These are phyloP conservation scores for Chaenodraco wilsoni DNA, from an alignment of 2,797 vertebrate genomes.

Conservation along the genomic window DNA sequence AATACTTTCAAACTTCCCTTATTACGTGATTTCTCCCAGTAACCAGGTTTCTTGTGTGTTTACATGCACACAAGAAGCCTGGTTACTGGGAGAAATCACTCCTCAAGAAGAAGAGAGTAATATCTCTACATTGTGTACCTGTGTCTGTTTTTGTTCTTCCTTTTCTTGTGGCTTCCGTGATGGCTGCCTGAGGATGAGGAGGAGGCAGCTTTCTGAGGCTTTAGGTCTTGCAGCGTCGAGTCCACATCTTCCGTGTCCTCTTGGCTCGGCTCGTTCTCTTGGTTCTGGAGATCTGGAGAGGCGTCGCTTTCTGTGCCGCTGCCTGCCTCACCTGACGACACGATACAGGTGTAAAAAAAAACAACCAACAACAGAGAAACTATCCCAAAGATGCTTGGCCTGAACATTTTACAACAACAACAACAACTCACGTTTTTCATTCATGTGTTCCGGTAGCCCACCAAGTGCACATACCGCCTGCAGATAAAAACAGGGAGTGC, in stretches of 20 bases:
- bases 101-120: not conserved
- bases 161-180: constrained; percentile 97
- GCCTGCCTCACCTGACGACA: constrained; percentile 89
- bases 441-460: constrained; percentile 96
- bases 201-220: constrained; percentile 96
- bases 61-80: not conserved
- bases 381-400: rapidly evolving
- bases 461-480: constrained; percentile 96
- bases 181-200: constrained; percentile 94
- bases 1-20: not conserved
- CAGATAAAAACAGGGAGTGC: constrained; percentile 14
- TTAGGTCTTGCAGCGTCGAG: constrained; percentile 93
- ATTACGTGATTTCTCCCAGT: not conserved
- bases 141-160: constrained; percentile 99
- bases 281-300: constrained; percentile 97
- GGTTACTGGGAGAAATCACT: too few relatives aligned
- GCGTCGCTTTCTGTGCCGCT: constrained; percentile 97
- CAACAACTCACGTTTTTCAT: constrained; percentile 93
- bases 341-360: too few relatives aligned
- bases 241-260: constrained; percentile 96
- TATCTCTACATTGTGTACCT: constrained; percentile 81
- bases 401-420: not conserved
- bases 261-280: constrained; percentile 96
- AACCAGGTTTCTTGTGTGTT: not conserved
- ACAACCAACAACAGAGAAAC: not conserved